Evolutionary conservation across 2,113 vertebrate species (phyloP), one percentile per base, ranked within the genome.

Genomic region (Colius striatus): DNA sequence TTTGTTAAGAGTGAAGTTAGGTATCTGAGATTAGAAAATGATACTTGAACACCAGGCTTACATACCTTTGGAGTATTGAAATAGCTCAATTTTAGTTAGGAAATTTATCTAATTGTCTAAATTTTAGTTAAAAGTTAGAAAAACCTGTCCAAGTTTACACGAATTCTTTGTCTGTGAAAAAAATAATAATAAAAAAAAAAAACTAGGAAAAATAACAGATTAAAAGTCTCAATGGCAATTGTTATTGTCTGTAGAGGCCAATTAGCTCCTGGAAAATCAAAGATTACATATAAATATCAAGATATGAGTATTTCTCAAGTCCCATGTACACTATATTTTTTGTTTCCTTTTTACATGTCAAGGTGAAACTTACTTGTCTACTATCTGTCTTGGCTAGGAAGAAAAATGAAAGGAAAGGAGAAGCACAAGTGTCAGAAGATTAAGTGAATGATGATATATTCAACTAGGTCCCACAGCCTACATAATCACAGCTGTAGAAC

Each of bases 381-480:
- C 12, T n/a, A 6, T 43, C 19, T 6, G 4, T 23, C 16, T 20
- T 63, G 82, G 19, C 27, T 20, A 53, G 23, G 22, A 82, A 63
- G 26, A 7, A 55, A 87, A 78, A 2, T 36, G 22, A 50, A 78
- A 34, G 22, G 22, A 50, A 78, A 34, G 22, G 57, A 32, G 17
- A n/a, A 14, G 3, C 8, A 58, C 47, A 89, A 71, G 19, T 36
- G 9, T 29, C 6, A 85, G 38, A 70, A 81, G 87, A 77, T 45
- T 74, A 53, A 62, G 7, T 1, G 3, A 65, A 30, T 16, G 3
- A 51, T 36, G 0, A 2, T 11, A 27, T 62, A 54, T 67, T 54
- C 12, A 27, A 4, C 7, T 21, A 41, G 16, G 6, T 74, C 6
- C 13, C 14, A 43, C 0, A 0, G 16, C 43, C 53, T 72, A 45